Percentiles rank a stretch among this genome's conserved stretches.
phyloP scores from a whole-genome alignment of 1,140 invertebrate species.

The Saccostrea echinata region DNA sequence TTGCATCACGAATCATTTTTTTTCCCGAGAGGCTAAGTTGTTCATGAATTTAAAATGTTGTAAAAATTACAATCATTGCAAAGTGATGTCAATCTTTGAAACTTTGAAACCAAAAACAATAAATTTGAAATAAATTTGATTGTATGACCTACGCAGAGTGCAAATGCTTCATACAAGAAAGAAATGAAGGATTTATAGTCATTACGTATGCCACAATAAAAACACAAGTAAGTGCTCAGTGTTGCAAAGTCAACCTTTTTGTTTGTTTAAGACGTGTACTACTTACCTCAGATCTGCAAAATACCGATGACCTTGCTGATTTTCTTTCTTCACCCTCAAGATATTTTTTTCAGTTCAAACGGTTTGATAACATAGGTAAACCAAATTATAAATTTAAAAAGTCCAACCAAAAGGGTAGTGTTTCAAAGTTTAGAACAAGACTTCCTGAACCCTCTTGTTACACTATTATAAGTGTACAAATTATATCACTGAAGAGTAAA shows the following conservation, averaged over 20 bases:
- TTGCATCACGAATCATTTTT: too few species aligned
- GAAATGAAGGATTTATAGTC: too few species aligned
- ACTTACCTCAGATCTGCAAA: background rate
- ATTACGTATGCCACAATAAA: background rate
- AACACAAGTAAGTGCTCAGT: background rate
- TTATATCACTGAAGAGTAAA: background rate
- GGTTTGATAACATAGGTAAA: background rate
- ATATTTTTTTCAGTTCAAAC: background rate
- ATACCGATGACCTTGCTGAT: background rate
- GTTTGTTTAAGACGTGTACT: background rate
- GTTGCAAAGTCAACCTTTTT: background rate
- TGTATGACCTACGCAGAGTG: too few species aligned
- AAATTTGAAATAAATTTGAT: too few species aligned
- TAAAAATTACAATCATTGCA: too few species aligned
- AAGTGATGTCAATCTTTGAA: too few species aligned
- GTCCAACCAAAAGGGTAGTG: too few species aligned
- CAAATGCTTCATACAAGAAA: too few species aligned
- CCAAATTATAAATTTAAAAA: background rate
- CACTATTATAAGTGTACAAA: background rate
- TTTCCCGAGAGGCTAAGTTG: too few species aligned
- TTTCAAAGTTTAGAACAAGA: background rate
- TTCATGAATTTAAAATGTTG: too few species aligned
- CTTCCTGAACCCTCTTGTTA: background rate
- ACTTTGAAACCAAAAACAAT: too few species aligned
- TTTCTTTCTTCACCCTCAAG: background rate